Evolutionary conservation across 2,888 invertebrate genomes (phyloP), one percentile per base, ranked within the genome.

Genomic region (Lucinisca nassula): DNA sequence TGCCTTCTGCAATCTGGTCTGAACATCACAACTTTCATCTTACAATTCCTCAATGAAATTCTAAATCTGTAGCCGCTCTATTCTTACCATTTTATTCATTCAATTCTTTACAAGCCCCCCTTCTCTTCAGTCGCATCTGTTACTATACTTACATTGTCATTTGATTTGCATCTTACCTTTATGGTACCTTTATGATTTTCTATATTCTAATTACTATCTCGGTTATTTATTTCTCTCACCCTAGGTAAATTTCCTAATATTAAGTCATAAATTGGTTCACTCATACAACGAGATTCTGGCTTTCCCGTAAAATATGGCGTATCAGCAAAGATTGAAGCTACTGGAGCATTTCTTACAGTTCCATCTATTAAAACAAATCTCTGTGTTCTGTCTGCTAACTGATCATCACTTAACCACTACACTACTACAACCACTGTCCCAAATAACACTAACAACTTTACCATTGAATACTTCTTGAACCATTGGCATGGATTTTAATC

Each of bases 181-280:
- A 8, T 45, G 45, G 8, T 14, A 8, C 14, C 10, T 45, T 14
- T 12, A 12, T 8, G 45, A 14, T 45, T 45, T 8, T 45, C 8
- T 14, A 12, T 45, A 45, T 51, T 21, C 49, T 49, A 75, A 21
- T 45, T 30, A 17, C 2, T 8, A 24, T 75, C 49, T 24, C 27
- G 40, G 17, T 75, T 27, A 75, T 32, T 75, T 45, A 49, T 45
- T 40, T 75, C 40, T 75, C 75, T 82, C 12, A 61, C 85, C 30
- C 75, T 76, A 12, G 14, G 10, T 4, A 85, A 32, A 38, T 85
- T 85, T 30, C 86, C 84, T 27, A 87, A 45, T 10, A 84, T 73
- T 21, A 87, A 40, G 17, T 86, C 86, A 58, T 67, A 86, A 35
- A 86, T 32, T 35, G 84, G 83, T 14, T 79, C 45, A 24, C 45